A percentile compares a stretch with the other conserved stretches of the same genome.
Conservation (phyloP, 2,113 vertebrate species). For the Nyctereutes procyonoides region DNA sequence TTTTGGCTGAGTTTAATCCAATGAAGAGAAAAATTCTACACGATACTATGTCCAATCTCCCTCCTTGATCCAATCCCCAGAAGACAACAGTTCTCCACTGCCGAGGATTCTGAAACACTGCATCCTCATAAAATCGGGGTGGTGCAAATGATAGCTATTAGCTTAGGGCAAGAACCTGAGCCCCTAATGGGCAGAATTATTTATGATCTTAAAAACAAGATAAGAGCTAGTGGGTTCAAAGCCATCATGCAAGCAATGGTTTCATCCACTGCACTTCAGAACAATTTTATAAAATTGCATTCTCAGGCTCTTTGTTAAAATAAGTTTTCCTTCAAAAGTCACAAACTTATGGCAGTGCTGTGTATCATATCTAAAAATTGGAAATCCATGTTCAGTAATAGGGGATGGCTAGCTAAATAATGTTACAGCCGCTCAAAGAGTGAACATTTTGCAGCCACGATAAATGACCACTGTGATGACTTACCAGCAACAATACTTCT, state of each 20-base stretch:
- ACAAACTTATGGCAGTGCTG: neutral
- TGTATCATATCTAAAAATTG: constrained; percentile 1
- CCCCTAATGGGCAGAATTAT: neutral
- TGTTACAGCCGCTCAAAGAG: neutral
- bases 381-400: neutral
- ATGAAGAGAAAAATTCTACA: constrained; percentile 4
- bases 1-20: neutral
- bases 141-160: neutral
- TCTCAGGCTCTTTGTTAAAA: constrained; percentile 41
- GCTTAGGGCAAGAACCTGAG: neutral
- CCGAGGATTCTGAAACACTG: neutral
- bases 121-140: rapidly evolving
- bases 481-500: neutral
- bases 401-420: neutral
- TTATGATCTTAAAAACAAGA: neutral
- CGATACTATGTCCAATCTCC: neutral
- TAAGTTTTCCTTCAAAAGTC: constrained; percentile 44
- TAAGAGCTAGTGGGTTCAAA: neutral
- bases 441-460: neutral
- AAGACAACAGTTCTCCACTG: neutral
- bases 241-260: neutral
- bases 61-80: neutral
- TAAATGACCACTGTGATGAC: neutral
- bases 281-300: constrained; percentile 23
- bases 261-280: neutral